Evolutionary conservation across 2,888 invertebrate genomes (phyloP), one percentile per base, ranked within the genome.

Genomic region (Calameuta filiformis): DNA sequence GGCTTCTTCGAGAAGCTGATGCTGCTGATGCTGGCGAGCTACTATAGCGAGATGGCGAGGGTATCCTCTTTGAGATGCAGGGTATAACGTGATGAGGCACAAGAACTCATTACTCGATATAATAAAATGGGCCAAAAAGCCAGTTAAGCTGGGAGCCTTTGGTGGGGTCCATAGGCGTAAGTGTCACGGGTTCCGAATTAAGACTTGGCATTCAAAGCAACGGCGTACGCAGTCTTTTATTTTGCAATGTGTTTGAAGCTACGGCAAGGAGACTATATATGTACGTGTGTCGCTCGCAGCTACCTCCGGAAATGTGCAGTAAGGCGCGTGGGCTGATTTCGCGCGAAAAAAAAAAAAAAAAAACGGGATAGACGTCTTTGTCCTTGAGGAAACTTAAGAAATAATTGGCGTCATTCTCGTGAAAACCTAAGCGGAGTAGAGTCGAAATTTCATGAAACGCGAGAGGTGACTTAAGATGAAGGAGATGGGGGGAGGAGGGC

Each of bases 111-210:
- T 88, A 87, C 86, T 82, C 83, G 85, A 88, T 87, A 87, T 88
- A 87, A 87, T 88, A 87, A 88, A 88, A 88, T 84, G 87, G 85
- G 83, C 84, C 84, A 85, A 88, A 88, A 87, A 85, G 85, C 86
- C 85, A 86, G 87, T 87, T 88, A 87, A 87, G 86, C 81, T 82
- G 81, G 79, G 80, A 83, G 82, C 76, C 79, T 79, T 82, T 81
- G 83, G 84, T 86, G 81, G 35, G 31, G 35, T 34, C 9, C 75
- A 77, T 68, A 75, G 77, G 56, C 75, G 40, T 77, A 74, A 30
- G 75, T 75, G 15, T 73, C 35, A 30, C 9, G 40, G n/a, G 40
- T 15, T 40, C 15, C 12, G 15, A 40, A 12, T 15, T 15, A 40
- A 40, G 40, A 12, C 15, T 40, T 40, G 15, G 40, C 6, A 15